A percentile compares a stretch with the other conserved stretches of the same genome.
Evolutionary conservation across 1,140 invertebrate species (phyloP).

Genomic region (Colletes latitarsis): DNA sequence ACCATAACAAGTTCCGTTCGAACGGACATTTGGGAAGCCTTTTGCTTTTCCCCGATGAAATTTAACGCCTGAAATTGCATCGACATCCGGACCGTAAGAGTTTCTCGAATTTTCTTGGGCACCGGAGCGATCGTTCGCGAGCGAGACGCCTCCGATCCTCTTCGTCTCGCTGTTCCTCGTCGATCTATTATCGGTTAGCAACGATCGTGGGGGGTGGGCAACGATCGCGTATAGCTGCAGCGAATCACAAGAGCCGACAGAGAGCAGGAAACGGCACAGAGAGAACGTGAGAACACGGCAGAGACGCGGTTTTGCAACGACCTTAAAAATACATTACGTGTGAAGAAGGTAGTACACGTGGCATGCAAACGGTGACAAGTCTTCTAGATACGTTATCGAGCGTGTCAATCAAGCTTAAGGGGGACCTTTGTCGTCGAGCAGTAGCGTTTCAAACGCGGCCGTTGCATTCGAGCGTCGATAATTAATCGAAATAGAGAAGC

Average conservation of each 20-base stretch:
- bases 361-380: slow-evolving; percentile 43
- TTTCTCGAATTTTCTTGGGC: too few species aligned
- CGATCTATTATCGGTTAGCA: slow-evolving; percentile 41
- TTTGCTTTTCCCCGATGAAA: too few species aligned
- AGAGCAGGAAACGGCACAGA: slow-evolving; percentile 48
- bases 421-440: slow-evolving; percentile 9
- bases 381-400: slow-evolving; percentile 29
- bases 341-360: slow-evolving; percentile 46
- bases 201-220: slow-evolving; percentile 4
- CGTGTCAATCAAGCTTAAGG: slow-evolving; percentile 39
- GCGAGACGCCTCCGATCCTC: background rate
- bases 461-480: too few species aligned
- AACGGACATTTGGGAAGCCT: too few species aligned
- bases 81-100: too few species aligned
- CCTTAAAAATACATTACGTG: slow-evolving; percentile 24
- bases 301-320: slow-evolving; percentile 18
- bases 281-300: slow-evolving; percentile 38
- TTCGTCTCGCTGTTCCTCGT: background rate
- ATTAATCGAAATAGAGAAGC: too few species aligned
- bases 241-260: slow-evolving; percentile 38
- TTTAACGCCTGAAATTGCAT: too few species aligned
- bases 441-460: background rate
- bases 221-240: slow-evolving; percentile 22
- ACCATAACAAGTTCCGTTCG: too few species aligned
- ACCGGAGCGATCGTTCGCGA: too few species aligned